Conservation (phyloP, 2,797 vertebrate genomes). For the Sebastolobus alascanus region DNA sequence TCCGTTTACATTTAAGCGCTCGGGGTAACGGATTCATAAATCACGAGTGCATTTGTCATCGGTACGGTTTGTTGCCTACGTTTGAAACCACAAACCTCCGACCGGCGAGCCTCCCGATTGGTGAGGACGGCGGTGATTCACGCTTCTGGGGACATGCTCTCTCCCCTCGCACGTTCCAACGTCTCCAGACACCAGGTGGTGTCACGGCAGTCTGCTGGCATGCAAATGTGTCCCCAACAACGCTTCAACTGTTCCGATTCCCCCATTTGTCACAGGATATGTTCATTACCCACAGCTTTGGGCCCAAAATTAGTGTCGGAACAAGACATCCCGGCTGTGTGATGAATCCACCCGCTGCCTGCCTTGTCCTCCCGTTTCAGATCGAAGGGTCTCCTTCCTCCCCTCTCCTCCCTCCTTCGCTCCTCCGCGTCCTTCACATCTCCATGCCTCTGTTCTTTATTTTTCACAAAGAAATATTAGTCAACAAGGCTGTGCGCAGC, state of each 20-base stretch:
- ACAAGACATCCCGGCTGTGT: conserved; percentile 83
- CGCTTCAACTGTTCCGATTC: conserved; percentile 75
- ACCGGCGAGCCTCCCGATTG: conserved; percentile 16
- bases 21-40: conserved; percentile 47
- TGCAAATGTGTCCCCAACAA: conserved; percentile 83
- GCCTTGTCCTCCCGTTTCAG: conserved; percentile 72
- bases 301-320: conserved; percentile 85
- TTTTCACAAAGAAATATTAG: conserved; percentile 83
- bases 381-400: conserved; percentile 65
- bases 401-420: conserved; percentile 55
- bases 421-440: conserved; percentile 81
- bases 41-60: conserved; percentile 38
- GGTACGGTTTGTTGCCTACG: conserved; percentile 20
- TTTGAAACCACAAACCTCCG: conserved; percentile 34
- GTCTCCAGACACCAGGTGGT: conserved; percentile 86
- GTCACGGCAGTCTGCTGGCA: conserved; percentile 82
- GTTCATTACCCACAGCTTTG: conserved; percentile 87
- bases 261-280: conserved; percentile 85
- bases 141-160: conserved; percentile 58
- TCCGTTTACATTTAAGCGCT: conserved; percentile 41
- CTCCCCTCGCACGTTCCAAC: conserved; percentile 58
- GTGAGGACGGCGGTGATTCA: conserved; percentile 49
- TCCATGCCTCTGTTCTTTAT: conserved; percentile 70
- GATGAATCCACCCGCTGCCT: conserved; percentile 81
- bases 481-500: conserved; percentile 77